Conservation (phyloP, 2,113 vertebrate genomes). For the Grallaria varia region DNA sequence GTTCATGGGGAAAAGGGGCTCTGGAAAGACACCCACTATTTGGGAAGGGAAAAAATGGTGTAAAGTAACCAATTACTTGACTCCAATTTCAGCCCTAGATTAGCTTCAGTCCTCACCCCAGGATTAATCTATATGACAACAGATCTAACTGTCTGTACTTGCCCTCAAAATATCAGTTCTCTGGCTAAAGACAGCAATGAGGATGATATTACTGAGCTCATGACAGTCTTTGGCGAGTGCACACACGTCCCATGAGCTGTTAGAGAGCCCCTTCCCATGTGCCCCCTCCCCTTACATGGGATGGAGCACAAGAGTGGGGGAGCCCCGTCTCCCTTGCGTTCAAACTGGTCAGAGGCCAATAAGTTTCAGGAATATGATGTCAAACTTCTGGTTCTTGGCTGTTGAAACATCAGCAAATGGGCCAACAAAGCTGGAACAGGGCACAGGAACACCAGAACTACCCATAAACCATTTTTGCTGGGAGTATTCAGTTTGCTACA, state of each 20-base stretch:
- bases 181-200: neutral
- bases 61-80: neutral
- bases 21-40: neutral
- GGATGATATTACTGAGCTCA: neutral
- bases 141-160: neutral
- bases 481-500: neutral
- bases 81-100: neutral
- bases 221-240: neutral
- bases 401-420: neutral
- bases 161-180: neutral
- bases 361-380: neutral
- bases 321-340: neutral
- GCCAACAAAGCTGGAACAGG: neutral
- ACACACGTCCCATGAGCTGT: neutral
- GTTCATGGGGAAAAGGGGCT: neutral
- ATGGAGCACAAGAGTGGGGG: neutral
- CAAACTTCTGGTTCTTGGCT: neutral
- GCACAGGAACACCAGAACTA: neutral
- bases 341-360: neutral
- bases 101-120: neutral
- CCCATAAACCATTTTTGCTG: neutral
- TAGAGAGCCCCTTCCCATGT: neutral
- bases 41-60: neutral
- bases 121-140: neutral
- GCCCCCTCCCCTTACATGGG: rapidly evolving